A percentile compares a stretch with the other conserved stretches of the same genome.
Evolutionary conservation across 2,113 vertebrate species (phyloP).

Genomic region (Pomatostomus ruficeps): DNA sequence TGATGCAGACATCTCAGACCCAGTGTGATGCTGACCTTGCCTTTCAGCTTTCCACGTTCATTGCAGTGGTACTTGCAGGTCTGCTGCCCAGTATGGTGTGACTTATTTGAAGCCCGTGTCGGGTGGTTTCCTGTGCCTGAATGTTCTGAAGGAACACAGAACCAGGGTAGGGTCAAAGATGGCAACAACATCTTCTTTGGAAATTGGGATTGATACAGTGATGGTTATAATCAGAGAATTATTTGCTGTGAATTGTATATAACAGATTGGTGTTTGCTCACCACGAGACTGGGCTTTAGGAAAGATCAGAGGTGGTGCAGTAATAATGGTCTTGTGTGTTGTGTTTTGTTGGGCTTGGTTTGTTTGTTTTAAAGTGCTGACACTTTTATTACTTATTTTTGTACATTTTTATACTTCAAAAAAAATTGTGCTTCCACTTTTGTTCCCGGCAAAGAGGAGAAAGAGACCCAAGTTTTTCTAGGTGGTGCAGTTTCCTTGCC

Average conservation of each 20-base stretch:
- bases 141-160: neutral
- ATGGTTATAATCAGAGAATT: neutral
- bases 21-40: neutral
- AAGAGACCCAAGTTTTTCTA: neutral
- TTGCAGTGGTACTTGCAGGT: neutral
- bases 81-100: rapidly evolving
- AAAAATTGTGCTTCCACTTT: neutral
- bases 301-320: neutral
- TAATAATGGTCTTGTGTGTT: neutral
- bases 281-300: neutral
- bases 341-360: neutral
- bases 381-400: neutral
- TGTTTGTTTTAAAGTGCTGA: neutral
- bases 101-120: neutral
- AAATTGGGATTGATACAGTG: neutral
- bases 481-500: neutral
- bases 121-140: neutral
- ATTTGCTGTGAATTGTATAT: neutral
- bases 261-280: neutral
- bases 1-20: neutral
- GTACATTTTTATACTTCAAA: neutral
- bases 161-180: neutral
- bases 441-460: neutral
- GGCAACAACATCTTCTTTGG: neutral
- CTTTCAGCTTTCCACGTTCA: neutral